Evolutionary conservation across 2,113 vertebrate genomes (phyloP), one percentile per base, ranked within the genome.

Genomic region (Nannospalax galili): DNA sequence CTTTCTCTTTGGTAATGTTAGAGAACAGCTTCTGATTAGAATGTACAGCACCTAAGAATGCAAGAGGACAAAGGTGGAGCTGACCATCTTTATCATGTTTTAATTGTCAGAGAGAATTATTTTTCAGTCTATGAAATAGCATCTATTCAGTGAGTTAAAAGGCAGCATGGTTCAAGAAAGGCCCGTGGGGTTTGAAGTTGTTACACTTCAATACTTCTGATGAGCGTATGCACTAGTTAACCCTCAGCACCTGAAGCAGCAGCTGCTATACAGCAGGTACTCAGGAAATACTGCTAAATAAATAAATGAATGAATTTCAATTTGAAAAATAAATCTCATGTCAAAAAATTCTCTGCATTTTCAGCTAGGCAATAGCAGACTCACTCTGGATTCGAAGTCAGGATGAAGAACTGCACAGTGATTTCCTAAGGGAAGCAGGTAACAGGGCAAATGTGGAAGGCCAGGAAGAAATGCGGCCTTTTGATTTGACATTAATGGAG

Each of bases 401-500:
- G 45, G 84, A 52, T 90, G 10, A 81, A 77, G 40, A 84, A 95
- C 84, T 52, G 28, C 10, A 40, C 26, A 62, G 56, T 81, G 64
- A 90, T 94, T 92, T 95, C 89, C 93, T 84, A 58, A 64, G 40
- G 60, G 48, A 96, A 75, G 28, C 64, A 82, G 37, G 67, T 80
- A 85, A n/a, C 37, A 9, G 78, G 56, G 73, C 10, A 84, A 88
- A 92, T 84, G 81, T 60, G 84, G 84, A 81, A 87, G n/a, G 15
- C 62, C 42, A 64, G 0, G 78, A 81, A 88, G 40, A 95, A 93
- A 95, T 93, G n/a, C 56, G 45, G 75, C 86, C 67, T 94, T 91
- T 97, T 92, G 92, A 97, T 98, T 94, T 98, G 98, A 98, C 96
- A 96, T 97, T 97, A 97, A 81, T 95, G 92, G 81, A 97, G 95